phyloP scores from a whole-genome alignment of 1,140 invertebrate species.

The Sminthurinus signatus region DNA sequence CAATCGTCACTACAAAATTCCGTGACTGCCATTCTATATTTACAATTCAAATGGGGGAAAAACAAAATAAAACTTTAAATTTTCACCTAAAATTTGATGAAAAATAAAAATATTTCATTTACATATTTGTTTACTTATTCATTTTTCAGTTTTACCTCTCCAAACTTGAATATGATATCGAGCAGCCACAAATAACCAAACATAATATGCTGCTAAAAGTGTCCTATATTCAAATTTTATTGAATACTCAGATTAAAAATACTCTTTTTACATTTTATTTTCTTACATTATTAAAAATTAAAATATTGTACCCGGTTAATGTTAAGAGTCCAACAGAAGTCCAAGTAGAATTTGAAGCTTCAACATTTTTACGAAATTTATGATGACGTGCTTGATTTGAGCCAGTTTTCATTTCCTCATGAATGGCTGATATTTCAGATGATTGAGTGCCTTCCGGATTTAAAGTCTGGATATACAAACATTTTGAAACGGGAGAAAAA shows the following conservation, averaged over 20 bases:
- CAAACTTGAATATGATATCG: conserved; percentile 32
- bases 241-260: too few species aligned
- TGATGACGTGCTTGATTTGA: not conserved
- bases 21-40: conserved; percentile 37
- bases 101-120: too few species aligned
- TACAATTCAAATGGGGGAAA: too few species aligned
- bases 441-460: not conserved
- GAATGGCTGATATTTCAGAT: not conserved
- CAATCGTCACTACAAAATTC: conserved; percentile 35
- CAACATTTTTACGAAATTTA: not conserved
- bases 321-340: conserved; percentile 37
- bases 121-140: too few species aligned
- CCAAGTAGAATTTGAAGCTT: conserved; percentile 36
- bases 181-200: conserved; percentile 39
- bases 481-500: not conserved
- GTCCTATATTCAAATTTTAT: too few species aligned
- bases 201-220: conserved; percentile 36
- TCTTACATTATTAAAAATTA: too few species aligned
- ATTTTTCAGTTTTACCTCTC: too few species aligned
- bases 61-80: too few species aligned
- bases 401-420: not conserved
- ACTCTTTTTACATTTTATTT: too few species aligned
- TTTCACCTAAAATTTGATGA: too few species aligned
- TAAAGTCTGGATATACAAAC: not conserved
- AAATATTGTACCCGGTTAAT: conserved; percentile 33